Evolutionary conservation across 2,888 invertebrate genomes (phyloP), one percentile per base, ranked within the genome.

Genomic region (Acleris emargana): DNA sequence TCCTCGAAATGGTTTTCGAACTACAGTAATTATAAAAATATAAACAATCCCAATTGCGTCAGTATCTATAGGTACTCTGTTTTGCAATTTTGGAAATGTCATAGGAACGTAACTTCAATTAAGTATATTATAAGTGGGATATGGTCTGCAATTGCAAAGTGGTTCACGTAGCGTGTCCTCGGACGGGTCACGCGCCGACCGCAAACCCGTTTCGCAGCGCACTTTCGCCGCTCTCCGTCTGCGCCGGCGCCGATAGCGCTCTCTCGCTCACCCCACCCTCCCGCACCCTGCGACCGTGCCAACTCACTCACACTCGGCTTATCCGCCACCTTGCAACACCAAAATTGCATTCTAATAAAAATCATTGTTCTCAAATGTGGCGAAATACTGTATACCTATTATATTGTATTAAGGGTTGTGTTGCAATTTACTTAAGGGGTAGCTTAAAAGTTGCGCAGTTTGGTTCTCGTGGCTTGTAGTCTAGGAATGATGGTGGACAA

Each of bases 151-250:
- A 78, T 81, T 82, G 83, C 81, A 75, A 74, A 80, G 76, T 78
- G 77, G 80, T 79, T 72, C 76, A 80, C 79, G 75, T 71, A 78
- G 80, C 84, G 73, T 88, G 90, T 89, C 91, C 91, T 89, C 90
- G 86, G 83, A 84, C 89, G 79, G 90, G 91, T 91, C 91, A 91
- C 91, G 90, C 87, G 86, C 82, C 80, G 82, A 81, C 79, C 78
- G 82, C 86, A 89, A 91, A 91, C 91, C 81, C 79, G 91, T 91
- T 91, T 80, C 77, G 79, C 82, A 73, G 83, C 86, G 86, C 85
- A 91, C 91, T 91, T 91, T 90, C 91, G 89, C 90, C 88, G 84
- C 80, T 83, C 81, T 79, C 81, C 79, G 86, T 74, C 77, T 86
- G 88, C 85, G 86, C 67, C 70, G 68, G 70, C 72, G 69, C 71